Conservation (phyloP, 2,113 vertebrate species). For the Pedionomus torquatus region DNA sequence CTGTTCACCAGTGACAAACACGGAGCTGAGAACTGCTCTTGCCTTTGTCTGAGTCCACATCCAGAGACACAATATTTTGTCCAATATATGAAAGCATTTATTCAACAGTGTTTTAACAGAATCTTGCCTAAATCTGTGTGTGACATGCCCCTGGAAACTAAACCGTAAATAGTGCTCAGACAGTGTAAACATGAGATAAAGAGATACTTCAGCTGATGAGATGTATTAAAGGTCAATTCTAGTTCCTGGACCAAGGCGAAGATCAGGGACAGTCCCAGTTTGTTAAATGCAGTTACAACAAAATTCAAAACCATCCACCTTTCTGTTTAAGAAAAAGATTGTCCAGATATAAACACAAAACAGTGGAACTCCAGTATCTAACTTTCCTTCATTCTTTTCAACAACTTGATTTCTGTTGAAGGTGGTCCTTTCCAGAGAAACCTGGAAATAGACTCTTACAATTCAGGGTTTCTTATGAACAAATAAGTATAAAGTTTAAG, state of each 20-base stretch:
- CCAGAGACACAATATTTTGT: not conserved
- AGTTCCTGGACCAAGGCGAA: not conserved
- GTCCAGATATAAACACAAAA: not conserved
- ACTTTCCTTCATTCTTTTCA: not conserved
- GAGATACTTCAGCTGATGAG: not conserved
- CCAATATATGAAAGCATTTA: not conserved
- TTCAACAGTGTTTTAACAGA: not conserved
- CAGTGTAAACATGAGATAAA: not conserved
- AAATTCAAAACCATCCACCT: not conserved
- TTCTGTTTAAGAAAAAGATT: not conserved
- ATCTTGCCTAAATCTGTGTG: not conserved
- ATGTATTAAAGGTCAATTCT: not conserved
- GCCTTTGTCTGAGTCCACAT: not conserved
- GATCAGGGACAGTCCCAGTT: not conserved
- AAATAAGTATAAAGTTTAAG: not conserved
- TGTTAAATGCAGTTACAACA: not conserved
- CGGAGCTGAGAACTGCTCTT: not conserved
- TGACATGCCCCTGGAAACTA: not conserved
- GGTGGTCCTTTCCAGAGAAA: not conserved
- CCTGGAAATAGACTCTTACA: not conserved
- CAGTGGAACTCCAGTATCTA: not conserved
- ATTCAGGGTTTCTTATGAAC: not conserved
- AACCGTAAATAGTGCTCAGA: not conserved
- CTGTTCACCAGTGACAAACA: not conserved
- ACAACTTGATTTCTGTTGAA: not conserved